Base-by-base conservation (phyloP, 2,113 vertebrate genomes). In the Zosterops japonicus region DNA sequence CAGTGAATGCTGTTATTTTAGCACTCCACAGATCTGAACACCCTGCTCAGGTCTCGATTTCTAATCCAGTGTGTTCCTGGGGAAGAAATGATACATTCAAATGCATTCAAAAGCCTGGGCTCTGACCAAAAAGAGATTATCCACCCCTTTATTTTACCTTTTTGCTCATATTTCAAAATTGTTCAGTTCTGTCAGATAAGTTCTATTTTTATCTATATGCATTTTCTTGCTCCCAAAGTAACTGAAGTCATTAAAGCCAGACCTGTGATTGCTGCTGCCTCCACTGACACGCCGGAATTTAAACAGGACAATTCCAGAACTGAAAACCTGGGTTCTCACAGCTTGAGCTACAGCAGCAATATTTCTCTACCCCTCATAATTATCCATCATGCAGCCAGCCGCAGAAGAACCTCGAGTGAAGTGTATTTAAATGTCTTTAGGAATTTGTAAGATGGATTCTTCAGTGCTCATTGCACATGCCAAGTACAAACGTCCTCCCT, bases 341-440 rank as follows among this genome's bases (percentile, higher is more conserved):
- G 76, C 64, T 56, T 78, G 76, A 94, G 33, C 22, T 78, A 83
- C 86, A 90, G 59, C 96, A 92, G 83, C 69, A 83, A 47, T 63
- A 78, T 69, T 63, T 80, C 42, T 55, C 50, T 61, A 8, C 16
- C 55, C n/a, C 28, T 94, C 42, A 56, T 83, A 92, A 92, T 84
- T 60, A 84, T 29, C 87, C 80, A 87, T 77, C 85, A 60, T 29
- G 29, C 55, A 89, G 71, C 23, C 59, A 42, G 24, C 35, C 71
- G 42, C 63, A 79, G 59, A 57, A 90, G 77, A 70, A 47, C 42
- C 68, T 87, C 2, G 0, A 49, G 31, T 60, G 77, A 46, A 4
- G 42, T 55, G 35, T 35, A 47, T 88, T 95, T 63, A 81, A 93
- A 74, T 74, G 27, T 14, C 20, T 90, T 60, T 83, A 44, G 70